phyloP scores from a whole-genome alignment of 2,113 vertebrate genomes.

The Toxostoma redivivum region DNA sequence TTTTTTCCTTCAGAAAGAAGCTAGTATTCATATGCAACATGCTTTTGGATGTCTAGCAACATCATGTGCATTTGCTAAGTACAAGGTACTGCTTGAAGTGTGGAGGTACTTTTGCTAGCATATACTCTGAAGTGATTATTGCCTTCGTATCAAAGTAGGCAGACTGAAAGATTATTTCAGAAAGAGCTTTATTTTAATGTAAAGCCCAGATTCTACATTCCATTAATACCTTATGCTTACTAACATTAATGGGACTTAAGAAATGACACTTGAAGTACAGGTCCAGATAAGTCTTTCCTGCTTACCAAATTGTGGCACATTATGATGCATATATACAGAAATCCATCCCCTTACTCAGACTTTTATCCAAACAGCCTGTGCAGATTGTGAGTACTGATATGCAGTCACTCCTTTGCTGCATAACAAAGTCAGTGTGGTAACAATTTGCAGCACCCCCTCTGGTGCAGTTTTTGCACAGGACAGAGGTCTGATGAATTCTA shows the following conservation, averaged over 20 bases:
- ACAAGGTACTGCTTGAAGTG: background rate
- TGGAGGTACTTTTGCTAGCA: background rate
- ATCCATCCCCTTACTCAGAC: background rate
- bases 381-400: background rate
- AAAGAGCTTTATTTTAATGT: background rate
- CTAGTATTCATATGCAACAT: background rate
- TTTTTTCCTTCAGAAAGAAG: constrained; percentile 11
- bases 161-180: background rate
- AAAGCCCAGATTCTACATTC: background rate
- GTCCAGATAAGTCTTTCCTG: background rate
- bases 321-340: background rate
- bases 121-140: background rate
- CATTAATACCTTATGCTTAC: background rate
- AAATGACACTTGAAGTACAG: background rate
- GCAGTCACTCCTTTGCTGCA: background rate
- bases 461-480: background rate
- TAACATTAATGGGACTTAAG: background rate
- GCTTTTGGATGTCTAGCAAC: background rate
- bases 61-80: constrained; percentile 13
- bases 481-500: background rate
- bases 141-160: background rate
- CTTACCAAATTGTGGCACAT: background rate
- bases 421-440: background rate
- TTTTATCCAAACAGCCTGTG: background rate
- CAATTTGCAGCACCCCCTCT: background rate